Base-by-base conservation (phyloP, 2,113 vertebrate species). In the Dromas ardeola region DNA sequence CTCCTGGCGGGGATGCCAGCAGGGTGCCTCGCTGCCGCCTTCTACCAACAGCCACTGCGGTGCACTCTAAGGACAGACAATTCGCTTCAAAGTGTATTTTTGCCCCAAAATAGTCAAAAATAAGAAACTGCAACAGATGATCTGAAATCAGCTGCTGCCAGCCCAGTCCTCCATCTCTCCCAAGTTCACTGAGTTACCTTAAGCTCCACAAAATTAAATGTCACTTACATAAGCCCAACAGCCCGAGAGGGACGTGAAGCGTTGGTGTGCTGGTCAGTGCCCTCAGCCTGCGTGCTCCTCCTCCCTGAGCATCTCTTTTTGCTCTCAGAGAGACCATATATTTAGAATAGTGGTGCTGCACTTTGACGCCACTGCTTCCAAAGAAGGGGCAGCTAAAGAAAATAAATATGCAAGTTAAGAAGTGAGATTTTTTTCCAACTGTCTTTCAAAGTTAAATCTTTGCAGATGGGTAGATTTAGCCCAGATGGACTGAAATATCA, bases 21-120 rank as follows among this genome's bases (percentile, higher is more conserved):
- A 2, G 45, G 16, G 9, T 9, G 5, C 1, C 13, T 2, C 4
- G 11, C 61, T 16, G 70, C 61, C 50, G 3, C 4, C 7, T 6
- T 11, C n/a, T 20, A 2, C 72, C n/a, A 0, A 2, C 55, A 36
- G 34, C 40, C 59, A 0, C 59, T 3, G 3, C 16, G 6, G 1
- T 29, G 27, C 73, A 23, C 81, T 49, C 61, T 23, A 22, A 53
- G 42, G 42, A 53, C 45, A 1, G 26, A 2, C 43, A 32, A 13
- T 22, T 42, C 3, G 2, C 69, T 79, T 43, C 4, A 4, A 67
- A 62, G 29, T 3, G 0, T 30, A 4, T 5, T 71, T 56, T 50
- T 45, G 10, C 12, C 43, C 58, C 2, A 3, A 6, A 42, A 15
- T 1, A 14, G 73, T 34, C 56, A 25, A 73, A 32, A 84, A n/a